Evolutionary conservation across 2,888 invertebrate genomes (phyloP), one percentile per base, ranked within the genome.

Genomic region (Lasioglossum calceatum): DNA sequence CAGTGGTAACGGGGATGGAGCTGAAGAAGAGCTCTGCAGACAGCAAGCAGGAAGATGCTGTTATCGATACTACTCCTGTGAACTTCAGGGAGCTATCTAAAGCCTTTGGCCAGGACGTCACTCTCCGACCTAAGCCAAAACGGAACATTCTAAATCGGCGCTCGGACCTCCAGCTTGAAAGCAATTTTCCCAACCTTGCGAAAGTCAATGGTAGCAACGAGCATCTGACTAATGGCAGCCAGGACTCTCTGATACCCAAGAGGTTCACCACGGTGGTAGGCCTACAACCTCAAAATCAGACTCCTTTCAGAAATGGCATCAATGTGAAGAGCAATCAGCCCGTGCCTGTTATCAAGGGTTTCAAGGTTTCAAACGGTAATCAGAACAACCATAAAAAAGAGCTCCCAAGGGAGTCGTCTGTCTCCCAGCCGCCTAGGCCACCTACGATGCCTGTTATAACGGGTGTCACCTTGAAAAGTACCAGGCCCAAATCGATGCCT

Each of bases 371-470:
- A 12, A 88, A 81, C 2, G 58, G 16, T 0, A 72, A 39, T 0
- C 86, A 71, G 47, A 27, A 19, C 10, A 61, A 39, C 16, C 84
- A 85, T 23, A 42, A 73, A 1, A 82, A 82, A n/a, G 84, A 79
- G 72, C 1, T 67, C 1, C 19, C 7, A 8, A 70, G 75, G 42
- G 71, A 71, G 16, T 27, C 39, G 27, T 72, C 44, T 0, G 27
- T 47, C 2, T 16, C 54, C 1, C 82, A 80, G 77, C 82, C 90
- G 32, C 92, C 93, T n/a, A 91, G 89, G n/a, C 93, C 93, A 10
- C 94, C 94, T 16, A 94, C 93, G 14, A 94, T 94, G 92, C 95
- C 95, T 7, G 92, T 95, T 0, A 95, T 95, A 50, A 95, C 95
- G 0, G 95, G 95, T 7, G 95, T 95, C 0, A 95, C 94, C 0